These are phyloP conservation scores for Microtus ochrogaster DNA, from an alignment of 2,113 vertebrate species.

Conservation along the genomic window DNA sequence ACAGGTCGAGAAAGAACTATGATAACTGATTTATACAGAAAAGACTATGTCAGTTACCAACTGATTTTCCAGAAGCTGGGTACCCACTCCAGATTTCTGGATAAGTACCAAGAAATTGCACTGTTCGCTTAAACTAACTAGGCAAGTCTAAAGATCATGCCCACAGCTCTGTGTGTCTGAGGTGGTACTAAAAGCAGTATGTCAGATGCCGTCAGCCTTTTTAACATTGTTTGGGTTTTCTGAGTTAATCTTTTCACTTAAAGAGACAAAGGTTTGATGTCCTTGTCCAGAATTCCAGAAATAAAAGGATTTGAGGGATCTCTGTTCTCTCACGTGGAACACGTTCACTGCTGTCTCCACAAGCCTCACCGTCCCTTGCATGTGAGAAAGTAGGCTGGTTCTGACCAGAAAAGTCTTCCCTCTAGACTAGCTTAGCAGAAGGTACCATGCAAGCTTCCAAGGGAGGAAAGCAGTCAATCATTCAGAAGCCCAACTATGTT, in stretches of 20 bases:
- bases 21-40: not conserved
- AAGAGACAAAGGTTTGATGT: not conserved
- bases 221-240: not conserved
- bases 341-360: not conserved
- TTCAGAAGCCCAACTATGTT: not conserved
- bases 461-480: not conserved
- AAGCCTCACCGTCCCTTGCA: not conserved
- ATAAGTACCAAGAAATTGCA: not conserved
- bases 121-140: not conserved
- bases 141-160: not conserved
- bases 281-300: not conserved
- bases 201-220: not conserved
- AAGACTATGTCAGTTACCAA: not conserved
- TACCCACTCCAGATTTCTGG: not conserved
- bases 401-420: not conserved
- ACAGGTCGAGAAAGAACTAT: not conserved
- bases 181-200: not conserved
- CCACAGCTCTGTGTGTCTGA: not conserved
- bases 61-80: not conserved
- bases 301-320: not conserved
- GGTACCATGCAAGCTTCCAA: not conserved
- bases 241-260: not conserved
- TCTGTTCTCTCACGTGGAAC: not conserved
- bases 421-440: not conserved
- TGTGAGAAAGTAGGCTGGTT: not conserved